Evolutionary conservation across 2,888 invertebrate species (phyloP), one percentile per base, ranked within the genome.

Genomic region (Cheilosia variabilis): DNA sequence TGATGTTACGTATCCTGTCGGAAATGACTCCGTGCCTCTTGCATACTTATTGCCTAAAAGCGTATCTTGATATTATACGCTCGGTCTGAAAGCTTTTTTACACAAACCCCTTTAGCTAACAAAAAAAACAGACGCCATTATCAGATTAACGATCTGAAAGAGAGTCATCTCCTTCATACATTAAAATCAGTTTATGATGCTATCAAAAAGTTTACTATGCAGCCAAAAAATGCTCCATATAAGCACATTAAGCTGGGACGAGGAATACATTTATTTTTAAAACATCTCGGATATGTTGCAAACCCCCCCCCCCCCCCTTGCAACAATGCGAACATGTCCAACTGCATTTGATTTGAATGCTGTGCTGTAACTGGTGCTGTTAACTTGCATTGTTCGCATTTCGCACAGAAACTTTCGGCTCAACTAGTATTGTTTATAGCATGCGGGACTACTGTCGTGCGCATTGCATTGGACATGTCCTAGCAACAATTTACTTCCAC

Each of bases 381-480:
- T 45, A n/a, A 45, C 45, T 22, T n/a, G 22, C 50, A 52, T 52
- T 52, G 50, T 52, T 17, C 50, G 7, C 50, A 52, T 52, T 52
- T 22, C 4, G 17, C 45, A 45, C 19, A 52, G 13, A 52, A 19
- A 52, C 50, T 52, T 17, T 37, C 13, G 22, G 50, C 17, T 52
- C 24, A 52, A 52, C 50, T 52, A 52, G 50, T 19, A 19, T 50
- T n/a, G 17, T 52, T 50, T 50, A 50, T 50, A 13, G 50, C 9
- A 13, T 52, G 19, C 3, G 3, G 22, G 9, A 10, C 50, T 43
- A 47, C 17, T 47, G 17, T n/a, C 15, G 47, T 41, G 41, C 41
- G 27, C 27, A 27, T 41, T 41, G 43, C 15, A 43, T 43, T 22
- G 19, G 3, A 22, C 22, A 10, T 50, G 19, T 50, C 13, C 10